These are phyloP conservation scores for Drosophila monieri DNA, from an alignment of 2,888 invertebrate genomes.

Conservation along the genomic window DNA sequence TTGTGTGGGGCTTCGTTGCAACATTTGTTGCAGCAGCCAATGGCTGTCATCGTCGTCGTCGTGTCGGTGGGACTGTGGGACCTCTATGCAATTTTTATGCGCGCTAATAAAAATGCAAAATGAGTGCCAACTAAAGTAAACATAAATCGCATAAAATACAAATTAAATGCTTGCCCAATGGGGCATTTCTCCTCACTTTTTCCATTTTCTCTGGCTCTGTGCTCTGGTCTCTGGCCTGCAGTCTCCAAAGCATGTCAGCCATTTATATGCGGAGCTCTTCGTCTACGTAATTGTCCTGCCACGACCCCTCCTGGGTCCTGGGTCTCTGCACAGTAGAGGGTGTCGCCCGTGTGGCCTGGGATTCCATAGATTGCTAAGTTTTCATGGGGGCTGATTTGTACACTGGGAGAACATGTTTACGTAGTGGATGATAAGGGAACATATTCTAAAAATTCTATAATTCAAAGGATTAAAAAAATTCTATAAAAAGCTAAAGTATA, in stretches of 20 bases:
- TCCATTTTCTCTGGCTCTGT: not conserved
- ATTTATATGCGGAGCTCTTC: slow-evolving; percentile 47
- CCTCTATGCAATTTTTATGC: slow-evolving; percentile 47
- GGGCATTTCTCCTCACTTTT: slow-evolving; percentile 21
- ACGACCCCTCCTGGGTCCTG: slow-evolving; percentile 11
- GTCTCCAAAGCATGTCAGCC: slow-evolving; percentile 46
- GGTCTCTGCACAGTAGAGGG: slow-evolving; percentile 44
- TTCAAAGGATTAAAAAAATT: not conserved
- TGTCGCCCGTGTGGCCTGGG: slow-evolving; percentile 44
- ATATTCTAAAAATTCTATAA: not conserved
- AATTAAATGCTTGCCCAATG: slow-evolving; percentile 67
- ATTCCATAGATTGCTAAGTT: slow-evolving; percentile 46
- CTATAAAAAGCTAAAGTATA: not conserved
- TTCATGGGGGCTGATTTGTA: slow-evolving; percentile 29
- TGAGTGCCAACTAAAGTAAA: slow-evolving; percentile 56
- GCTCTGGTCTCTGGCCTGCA: slow-evolving; percentile 9
- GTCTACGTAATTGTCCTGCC: slow-evolving; percentile 61
- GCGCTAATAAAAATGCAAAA: slow-evolving; percentile 66
- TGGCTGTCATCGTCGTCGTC: slow-evolving; percentile 6
- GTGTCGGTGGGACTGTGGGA: slow-evolving; percentile 2
- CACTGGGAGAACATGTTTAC: not conserved
- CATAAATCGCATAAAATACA: slow-evolving; percentile 69
- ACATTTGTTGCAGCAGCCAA: slow-evolving; percentile 48
- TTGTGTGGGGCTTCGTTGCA: slow-evolving; percentile 37
- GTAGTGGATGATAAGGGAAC: not conserved